Evolutionary conservation across 2,888 invertebrate genomes (phyloP), one percentile per base, ranked within the genome.

Genomic region (Luperina testacea): DNA sequence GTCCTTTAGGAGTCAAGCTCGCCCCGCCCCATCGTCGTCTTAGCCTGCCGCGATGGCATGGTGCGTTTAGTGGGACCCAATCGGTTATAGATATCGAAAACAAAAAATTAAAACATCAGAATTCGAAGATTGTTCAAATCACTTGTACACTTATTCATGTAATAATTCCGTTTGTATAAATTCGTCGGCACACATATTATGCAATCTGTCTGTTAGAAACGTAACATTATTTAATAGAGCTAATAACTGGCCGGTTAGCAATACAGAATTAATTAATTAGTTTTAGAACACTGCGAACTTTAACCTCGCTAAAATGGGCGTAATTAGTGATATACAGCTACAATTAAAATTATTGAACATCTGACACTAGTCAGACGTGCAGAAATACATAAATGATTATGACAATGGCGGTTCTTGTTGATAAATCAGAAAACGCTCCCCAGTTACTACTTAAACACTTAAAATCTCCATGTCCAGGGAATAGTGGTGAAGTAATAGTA

Each of bases 211-310:
- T 57, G 24, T 27, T 17, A 27, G 9, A 24, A 27, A 75, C 42
- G 8, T n/a, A 75, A 11, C 15, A 82, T 82, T 82, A 81, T 79
- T 38, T 27, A 67, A 65, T 57, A 72, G 2, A 64, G 38, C 17
- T 72, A 81, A 67, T 42, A 67, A 82, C 8, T 6, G 5, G 24
- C 53, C n/a, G 42, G 32, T n/a, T 67, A 67, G 42, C 67, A 61
- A 51, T 38, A 76, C 24, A 82, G 2, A 42, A 70, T 51, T 77
- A 83, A 75, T 75, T 2, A 42, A 77, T 51, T 77, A 83, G 67
- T 75, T 75, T 70, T 59, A 70, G 69, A 70, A 9, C 15, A 27
- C 5, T 63, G 38, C 59, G 59, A 83, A 70, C 80, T 69, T 82
- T 69, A 24, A 7, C 51, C 69, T 9, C 59, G 69, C 77, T 82